A percentile compares a stretch with the other conserved stretches of the same genome.
These are phyloP conservation scores for Gasteruption jaculator DNA, from an alignment of 2,888 invertebrate genomes.

Conservation along the genomic window DNA sequence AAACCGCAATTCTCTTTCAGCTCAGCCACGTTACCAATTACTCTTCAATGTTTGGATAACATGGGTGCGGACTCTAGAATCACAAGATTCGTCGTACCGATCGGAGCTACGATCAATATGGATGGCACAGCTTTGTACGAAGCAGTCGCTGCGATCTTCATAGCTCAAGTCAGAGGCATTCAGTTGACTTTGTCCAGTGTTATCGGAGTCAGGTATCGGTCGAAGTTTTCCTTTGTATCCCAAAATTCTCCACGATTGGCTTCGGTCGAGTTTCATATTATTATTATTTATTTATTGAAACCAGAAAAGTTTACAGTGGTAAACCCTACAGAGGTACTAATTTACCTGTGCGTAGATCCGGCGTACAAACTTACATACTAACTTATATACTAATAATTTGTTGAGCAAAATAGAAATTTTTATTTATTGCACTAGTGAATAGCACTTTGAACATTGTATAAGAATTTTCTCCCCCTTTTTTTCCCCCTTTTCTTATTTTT, in stretches of 20 bases:
- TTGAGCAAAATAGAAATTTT: too few relatives aligned
- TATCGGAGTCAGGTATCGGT: slow-evolving; percentile 89
- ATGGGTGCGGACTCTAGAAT: slow-evolving; percentile 89
- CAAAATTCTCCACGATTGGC: neutral
- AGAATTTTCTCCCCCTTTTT: too few relatives aligned
- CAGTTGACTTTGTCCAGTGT: slow-evolving; percentile 82
- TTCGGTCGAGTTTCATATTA: neutral
- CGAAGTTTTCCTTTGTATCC: too few relatives aligned
- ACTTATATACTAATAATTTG: too few relatives aligned
- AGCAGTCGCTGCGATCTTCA: slow-evolving; percentile 95
- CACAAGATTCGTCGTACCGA: slow-evolving; percentile 92
- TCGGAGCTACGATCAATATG: slow-evolving; percentile 98
- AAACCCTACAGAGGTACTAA: too few relatives aligned
- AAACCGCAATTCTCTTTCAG: slow-evolving; percentile 50
- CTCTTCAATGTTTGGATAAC: slow-evolving; percentile 87
- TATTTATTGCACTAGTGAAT: too few relatives aligned
- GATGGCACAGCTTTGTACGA: slow-evolving; percentile 96
- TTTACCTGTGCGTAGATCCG: too few relatives aligned
- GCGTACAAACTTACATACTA: too few relatives aligned
- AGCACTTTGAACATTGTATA: too few relatives aligned
- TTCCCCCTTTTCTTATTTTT: too few relatives aligned
- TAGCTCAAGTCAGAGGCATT: slow-evolving; percentile 83
- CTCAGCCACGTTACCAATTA: slow-evolving; percentile 92
- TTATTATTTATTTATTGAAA: too few relatives aligned
- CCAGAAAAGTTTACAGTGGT: too few relatives aligned